Evolutionary conservation across 2,113 vertebrate genomes (phyloP).

Genomic region (Marcusenius ussheri): DNA sequence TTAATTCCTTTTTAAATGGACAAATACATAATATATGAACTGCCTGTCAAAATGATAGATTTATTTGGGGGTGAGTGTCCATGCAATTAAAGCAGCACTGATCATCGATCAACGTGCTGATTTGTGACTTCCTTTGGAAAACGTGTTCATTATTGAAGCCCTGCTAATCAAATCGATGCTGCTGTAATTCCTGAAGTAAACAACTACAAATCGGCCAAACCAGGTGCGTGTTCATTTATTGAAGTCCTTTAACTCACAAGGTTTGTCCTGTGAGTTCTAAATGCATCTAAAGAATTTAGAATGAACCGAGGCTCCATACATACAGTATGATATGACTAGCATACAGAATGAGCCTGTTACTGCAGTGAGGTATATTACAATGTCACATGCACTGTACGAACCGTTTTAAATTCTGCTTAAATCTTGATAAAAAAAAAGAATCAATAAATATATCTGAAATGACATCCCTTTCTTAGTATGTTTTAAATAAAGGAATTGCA

Average conservation of each 20-base stretch:
- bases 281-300: neutral
- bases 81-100: neutral
- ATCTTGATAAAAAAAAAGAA: neutral
- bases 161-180: neutral
- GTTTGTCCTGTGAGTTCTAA: neutral
- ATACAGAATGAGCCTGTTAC: neutral
- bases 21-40: neutral
- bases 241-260: neutral
- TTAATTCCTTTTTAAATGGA: constrained; percentile 10
- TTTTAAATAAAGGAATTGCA: neutral
- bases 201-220: neutral
- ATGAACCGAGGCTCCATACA: neutral
- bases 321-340: neutral
- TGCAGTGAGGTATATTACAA: neutral
- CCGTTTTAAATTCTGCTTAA: neutral
- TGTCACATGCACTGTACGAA: neutral
- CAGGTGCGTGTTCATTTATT: neutral
- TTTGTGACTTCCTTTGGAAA: neutral
- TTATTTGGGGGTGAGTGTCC: neutral
- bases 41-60: constrained; percentile 3
- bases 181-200: neutral
- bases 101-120: neutral
- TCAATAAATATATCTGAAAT: neutral
- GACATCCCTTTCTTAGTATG: neutral
- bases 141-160: neutral